These are phyloP conservation scores for Harmothoe impar DNA, from an alignment of 2,888 invertebrate genomes.

Conservation along the genomic window DNA sequence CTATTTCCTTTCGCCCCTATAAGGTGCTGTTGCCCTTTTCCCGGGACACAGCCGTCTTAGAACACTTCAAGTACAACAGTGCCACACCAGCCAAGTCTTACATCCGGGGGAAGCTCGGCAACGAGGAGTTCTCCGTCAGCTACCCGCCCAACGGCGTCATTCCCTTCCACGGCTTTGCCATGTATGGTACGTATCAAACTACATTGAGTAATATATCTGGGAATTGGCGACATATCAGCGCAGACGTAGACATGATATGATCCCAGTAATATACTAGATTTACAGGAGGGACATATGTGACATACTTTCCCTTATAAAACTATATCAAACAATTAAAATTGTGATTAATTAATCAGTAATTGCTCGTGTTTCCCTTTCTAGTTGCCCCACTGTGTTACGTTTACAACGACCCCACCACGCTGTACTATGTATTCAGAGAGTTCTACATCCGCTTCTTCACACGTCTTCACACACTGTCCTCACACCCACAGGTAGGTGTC, in stretches of 20 bases:
- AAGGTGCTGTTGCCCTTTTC: conserved; percentile 91
- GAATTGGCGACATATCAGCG: no score
- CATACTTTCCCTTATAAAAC: no score
- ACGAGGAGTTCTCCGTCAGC: conserved; percentile 88
- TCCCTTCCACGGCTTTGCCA: conserved; percentile 98
- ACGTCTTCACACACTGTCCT: conserved; percentile 94
- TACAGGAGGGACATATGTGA: no score
- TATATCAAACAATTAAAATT: no score
- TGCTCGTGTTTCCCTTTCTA: conserved; percentile 83
- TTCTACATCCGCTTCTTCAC: conserved; percentile 96
- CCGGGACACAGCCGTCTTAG: conserved; percentile 89
- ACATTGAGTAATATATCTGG: neutral
- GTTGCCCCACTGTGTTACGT: conserved; percentile 97
- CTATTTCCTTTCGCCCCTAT: neutral
- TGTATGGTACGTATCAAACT: conserved; percentile 93
- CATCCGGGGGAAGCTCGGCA: conserved; percentile 88
- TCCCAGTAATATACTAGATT: no score
- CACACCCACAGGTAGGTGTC: conserved; percentile 89
- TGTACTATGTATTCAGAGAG: conserved; percentile 95
- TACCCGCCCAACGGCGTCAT: conserved; percentile 97
- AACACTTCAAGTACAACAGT: conserved; percentile 86
- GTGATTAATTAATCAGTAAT: no score
- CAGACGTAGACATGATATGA: no score
- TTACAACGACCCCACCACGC: conserved; percentile 92
- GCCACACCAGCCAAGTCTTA: conserved; percentile 89